Evolutionary conservation across 2,113 vertebrate genomes (phyloP), one percentile per base, ranked within the genome.

Genomic region (Leucopsar rothschildi): DNA sequence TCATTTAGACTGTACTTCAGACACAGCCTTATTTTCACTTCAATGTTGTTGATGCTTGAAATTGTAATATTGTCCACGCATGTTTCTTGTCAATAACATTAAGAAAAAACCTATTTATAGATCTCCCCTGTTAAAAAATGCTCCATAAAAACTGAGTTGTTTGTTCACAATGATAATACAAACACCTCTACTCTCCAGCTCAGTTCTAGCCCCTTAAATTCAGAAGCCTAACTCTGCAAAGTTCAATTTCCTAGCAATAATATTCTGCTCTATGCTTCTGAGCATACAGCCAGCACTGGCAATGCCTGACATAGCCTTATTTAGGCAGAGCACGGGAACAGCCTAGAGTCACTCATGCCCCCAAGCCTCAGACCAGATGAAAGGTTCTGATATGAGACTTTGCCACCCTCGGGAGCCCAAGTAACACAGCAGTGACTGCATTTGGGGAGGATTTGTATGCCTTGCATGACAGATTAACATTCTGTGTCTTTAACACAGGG

Each of bases 31-130:
- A 77, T 94, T 95, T 92, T 93, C 45, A 78, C 92, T 90, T 93
- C 55, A 50, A 0, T 80, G 82, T 80, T 94, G 79, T 77, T 83
- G 82, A 70, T 95, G 60, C 68, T 64, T 69, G 65, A 37, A 85
- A 52, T 66, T 87, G 49, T 89, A 91, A 89, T 84, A 91, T 40
- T 94, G 87, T 89, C 87, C 81, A 79, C 0, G 11, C 60, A 77
- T 88, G 52, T 77, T 97, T 96, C 86, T 92, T 81, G 63, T 94
- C 79, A 96, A 86, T 78, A 94, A 66, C 55, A 65, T 86, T 88
- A 76, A 82, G 77, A 64, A 81, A 72, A 85, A 84, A 56, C 1
- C 4, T 94, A 92, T 93, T 94, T 94, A 59, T 88, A 90, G 68
- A 70, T 59, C 56, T 86, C 27, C 15, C 5, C 29, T 72, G 13